These are phyloP conservation scores for Tipula unca DNA, from an alignment of 2,888 invertebrate species.

Conservation along the genomic window DNA sequence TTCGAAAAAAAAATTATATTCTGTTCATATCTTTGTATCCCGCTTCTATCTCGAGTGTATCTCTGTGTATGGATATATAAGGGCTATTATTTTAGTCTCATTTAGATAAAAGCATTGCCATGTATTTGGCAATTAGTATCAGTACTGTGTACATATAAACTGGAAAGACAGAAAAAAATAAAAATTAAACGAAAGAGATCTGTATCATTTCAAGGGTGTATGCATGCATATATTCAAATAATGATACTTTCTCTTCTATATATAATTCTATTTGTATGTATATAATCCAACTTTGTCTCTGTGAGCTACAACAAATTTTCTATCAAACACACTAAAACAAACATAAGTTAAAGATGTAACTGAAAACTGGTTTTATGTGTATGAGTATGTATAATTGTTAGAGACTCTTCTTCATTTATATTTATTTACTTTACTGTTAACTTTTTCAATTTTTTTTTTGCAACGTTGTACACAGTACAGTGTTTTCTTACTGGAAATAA, in stretches of 20 bases:
- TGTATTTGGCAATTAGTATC: constrained; percentile 8
- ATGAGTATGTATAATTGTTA: background rate
- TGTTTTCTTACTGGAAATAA: background rate
- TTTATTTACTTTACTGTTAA: background rate
- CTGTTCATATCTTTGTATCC: background rate
- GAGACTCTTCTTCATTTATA: background rate
- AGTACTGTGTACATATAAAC: background rate
- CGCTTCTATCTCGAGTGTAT: background rate
- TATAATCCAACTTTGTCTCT: too few species aligned
- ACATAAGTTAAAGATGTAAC: background rate
- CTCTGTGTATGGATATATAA: background rate
- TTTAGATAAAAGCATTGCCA: background rate
- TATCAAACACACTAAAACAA: background rate
- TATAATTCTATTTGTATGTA: too few species aligned
- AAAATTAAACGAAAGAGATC: background rate
- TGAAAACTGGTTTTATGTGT: background rate
- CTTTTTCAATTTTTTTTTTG: background rate
- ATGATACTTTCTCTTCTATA: background rate
- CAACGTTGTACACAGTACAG: background rate
- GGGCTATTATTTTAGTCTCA: background rate
- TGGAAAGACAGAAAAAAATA: background rate
- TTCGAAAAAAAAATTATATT: background rate
- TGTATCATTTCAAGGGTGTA: background rate
- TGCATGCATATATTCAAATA: background rate
- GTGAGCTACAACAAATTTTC: background rate